Percentiles rank a stretch among this genome's conserved stretches.
These are phyloP conservation scores for Nomia melanderi DNA, from an alignment of 1,140 invertebrate genomes.

Conservation along the genomic window DNA sequence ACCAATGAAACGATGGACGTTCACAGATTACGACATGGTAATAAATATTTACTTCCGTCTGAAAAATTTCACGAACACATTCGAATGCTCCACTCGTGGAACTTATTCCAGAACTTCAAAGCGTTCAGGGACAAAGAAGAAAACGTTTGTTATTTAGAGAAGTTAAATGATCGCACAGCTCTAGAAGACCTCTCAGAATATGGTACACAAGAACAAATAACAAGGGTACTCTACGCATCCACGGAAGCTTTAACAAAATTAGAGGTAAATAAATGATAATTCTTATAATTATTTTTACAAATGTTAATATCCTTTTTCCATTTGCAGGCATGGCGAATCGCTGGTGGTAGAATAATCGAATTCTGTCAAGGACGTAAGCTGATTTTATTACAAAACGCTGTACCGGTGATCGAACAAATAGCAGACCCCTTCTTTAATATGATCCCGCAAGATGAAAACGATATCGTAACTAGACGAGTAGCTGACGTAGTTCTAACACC, in stretches of 20 bases:
- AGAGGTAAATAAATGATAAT: constrained; percentile 59
- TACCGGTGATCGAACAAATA: constrained; percentile 20
- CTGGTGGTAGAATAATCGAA: constrained; percentile 69
- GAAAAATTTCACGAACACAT: background rate
- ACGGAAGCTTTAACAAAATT: constrained; percentile 62
- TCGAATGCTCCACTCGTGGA: background rate
- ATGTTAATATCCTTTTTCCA: background rate
- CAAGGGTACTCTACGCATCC: constrained; percentile 63
- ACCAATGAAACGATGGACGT: constrained; percentile 58
- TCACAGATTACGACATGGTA: constrained; percentile 71
- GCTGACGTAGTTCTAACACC: constrained; percentile 59
- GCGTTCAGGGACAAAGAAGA: constrained; percentile 70
- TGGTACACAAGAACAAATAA: constrained; percentile 7
- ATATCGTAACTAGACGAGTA: constrained; percentile 56
- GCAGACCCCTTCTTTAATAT: constrained; percentile 67
- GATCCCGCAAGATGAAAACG: constrained; percentile 67
- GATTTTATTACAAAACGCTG: constrained; percentile 60
- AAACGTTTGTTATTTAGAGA: constrained; percentile 72
- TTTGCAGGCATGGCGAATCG: constrained; percentile 71
- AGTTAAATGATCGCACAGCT: constrained; percentile 40
- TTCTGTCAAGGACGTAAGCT: constrained; percentile 71
- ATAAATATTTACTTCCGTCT: constrained; percentile 14
- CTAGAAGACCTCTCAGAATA: background rate
- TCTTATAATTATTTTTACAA: background rate
- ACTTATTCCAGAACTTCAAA: constrained; percentile 67